Evolutionary conservation across 2,888 invertebrate species (phyloP), one percentile per base, ranked within the genome.

Genomic region (Harpagoxenus sublaevis): DNA sequence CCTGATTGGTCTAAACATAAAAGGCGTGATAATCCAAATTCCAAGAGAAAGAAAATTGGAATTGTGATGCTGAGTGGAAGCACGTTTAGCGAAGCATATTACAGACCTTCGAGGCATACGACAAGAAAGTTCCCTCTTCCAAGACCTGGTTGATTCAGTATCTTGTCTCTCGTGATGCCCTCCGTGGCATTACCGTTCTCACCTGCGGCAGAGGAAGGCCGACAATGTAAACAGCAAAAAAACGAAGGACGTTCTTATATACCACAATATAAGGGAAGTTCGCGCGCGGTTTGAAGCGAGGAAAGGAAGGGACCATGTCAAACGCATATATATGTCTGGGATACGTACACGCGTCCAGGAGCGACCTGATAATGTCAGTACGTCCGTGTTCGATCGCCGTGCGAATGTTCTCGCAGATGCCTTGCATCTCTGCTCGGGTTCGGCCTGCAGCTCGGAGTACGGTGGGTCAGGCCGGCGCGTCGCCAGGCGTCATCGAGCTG

Each of bases 281-380:
- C 5, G 55, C 2, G 18, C 10, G 23, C 39, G 0, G 8, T 48
- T 66, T 4, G 48, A 55, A 15, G 8, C 10, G 0, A 23, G 6
- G 6, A 2, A 15, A 45, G 15, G 12, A 48, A 53, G n/a, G 10
- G 1, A 28, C 10, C 23, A 9, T 9, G 12, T 5, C 4, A 5
- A 18, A 18, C 0, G 8, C 15, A 0, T 9, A 35, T 45, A 0
- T 9, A 35, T 45, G 3, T 5, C 55, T 39, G 60, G 4, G 85
- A 86, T 92, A 94, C 96, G 95, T 94, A 96, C 96, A 96, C 84
- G 96, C 96, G 87, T 96, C 96, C 79, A 96, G 93, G 60, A 96
- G 94, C 45, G 96, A 95, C 89, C 96, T 95, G 60, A 96, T 95
- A 86, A 96, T 96, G 91, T 96, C 96, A 60, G 96, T 96, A 85